phyloP scores from a whole-genome alignment of 2,113 vertebrate species.

The Condylura cristata region DNA sequence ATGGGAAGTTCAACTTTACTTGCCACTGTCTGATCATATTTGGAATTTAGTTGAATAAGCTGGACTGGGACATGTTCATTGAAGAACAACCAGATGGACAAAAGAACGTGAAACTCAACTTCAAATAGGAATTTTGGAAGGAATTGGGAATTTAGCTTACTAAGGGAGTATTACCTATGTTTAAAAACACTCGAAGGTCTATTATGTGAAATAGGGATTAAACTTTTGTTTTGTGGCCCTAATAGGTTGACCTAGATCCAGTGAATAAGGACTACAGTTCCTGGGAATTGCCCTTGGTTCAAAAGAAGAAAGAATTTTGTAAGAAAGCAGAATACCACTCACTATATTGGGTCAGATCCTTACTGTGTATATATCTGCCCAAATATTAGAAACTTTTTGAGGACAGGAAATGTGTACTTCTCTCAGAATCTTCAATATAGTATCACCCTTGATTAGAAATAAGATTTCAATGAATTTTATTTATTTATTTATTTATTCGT shows the following conservation, averaged over 20 bases:
- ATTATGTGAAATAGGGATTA: not conserved
- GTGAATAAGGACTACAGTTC: not conserved
- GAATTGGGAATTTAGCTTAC: not conserved
- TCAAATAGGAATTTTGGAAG: conserved; percentile 9
- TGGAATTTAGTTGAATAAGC: not conserved
- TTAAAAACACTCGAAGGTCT: conserved; percentile 28
- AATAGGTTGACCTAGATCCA: not conserved
- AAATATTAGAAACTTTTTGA: not conserved
- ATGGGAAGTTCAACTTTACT: not conserved
- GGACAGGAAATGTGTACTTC: not conserved
- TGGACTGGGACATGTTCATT: not conserved
- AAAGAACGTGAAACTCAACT: not conserved
- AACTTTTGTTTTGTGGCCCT: not conserved
- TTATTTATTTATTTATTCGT: too few relatives aligned
- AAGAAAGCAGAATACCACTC: not conserved
- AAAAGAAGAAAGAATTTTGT: conserved; percentile 16
- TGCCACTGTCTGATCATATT: not conserved
- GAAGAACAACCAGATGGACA: not conserved
- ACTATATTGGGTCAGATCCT: not conserved
- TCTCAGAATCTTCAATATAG: not conserved
- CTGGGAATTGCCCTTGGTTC: not conserved
- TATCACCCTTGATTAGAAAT: not conserved
- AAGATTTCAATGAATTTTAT: too few relatives aligned
- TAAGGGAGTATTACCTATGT: not conserved
- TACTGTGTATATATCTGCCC: not conserved